These are phyloP conservation scores for Pelochelys cantorii DNA, from an alignment of 2,797 vertebrate genomes.

Conservation along the genomic window DNA sequence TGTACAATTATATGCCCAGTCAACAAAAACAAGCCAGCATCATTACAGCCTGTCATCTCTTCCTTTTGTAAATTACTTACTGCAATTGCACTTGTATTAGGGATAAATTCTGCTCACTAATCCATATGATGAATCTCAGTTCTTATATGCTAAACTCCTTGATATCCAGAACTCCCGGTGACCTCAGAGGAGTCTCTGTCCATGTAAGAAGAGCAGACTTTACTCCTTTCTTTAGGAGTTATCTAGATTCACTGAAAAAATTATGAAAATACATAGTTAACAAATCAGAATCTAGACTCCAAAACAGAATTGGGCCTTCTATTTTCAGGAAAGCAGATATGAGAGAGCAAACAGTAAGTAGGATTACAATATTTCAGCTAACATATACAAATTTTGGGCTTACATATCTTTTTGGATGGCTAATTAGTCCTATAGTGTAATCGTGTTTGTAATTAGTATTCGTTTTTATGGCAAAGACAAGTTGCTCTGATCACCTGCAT, in stretches of 20 bases:
- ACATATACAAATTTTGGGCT: slow-evolving; percentile 21
- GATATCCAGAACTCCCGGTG: background rate
- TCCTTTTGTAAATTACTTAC: background rate
- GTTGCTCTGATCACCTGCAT: background rate
- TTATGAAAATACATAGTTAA: background rate
- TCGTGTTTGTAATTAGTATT: background rate
- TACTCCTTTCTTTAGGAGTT: slow-evolving; percentile 20
- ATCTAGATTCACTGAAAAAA: slow-evolving; percentile 26
- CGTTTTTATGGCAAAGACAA: slow-evolving; percentile 3
- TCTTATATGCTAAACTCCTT: slow-evolving; percentile 9
- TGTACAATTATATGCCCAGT: background rate
- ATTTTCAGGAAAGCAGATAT: background rate
- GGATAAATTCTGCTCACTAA: background rate
- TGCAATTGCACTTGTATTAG: background rate
- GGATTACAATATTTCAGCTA: slow-evolving; percentile 6
- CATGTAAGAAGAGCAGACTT: background rate
- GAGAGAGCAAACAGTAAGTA: background rate
- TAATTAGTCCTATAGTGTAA: background rate
- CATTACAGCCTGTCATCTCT: background rate
- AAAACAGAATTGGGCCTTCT: slow-evolving; percentile 3
- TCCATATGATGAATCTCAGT: background rate
- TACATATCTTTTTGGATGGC: slow-evolving; percentile 2
- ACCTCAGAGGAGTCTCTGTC: background rate
- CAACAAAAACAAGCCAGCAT: background rate
- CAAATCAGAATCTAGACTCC: background rate